phyloP scores from a whole-genome alignment of 2,797 vertebrate genomes.

The Sylvilagus floridanus region DNA sequence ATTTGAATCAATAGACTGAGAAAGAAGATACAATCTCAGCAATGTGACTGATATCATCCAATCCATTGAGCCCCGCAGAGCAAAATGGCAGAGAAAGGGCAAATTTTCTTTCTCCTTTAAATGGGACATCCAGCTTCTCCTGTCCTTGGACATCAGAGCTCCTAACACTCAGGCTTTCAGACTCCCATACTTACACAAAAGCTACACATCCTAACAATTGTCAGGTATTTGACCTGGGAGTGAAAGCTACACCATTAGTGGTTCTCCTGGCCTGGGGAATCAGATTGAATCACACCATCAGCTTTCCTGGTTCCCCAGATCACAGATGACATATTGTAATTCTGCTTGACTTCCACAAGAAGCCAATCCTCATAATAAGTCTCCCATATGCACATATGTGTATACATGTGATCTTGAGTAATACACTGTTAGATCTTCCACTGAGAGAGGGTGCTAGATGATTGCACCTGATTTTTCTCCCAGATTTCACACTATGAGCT shows the following conservation, averaged over 20 bases:
- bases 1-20: background rate
- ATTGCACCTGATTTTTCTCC: background rate
- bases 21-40: background rate
- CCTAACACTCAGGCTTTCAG: no score
- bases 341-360: background rate
- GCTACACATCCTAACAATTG: background rate
- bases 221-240: background rate
- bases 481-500: background rate
- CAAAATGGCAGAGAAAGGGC: background rate
- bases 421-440: background rate
- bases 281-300: background rate
- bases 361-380: background rate
- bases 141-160: no score
- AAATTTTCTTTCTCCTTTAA: background rate
- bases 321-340: background rate
- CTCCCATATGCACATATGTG: background rate
- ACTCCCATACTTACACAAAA: background rate
- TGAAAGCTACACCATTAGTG: background rate
- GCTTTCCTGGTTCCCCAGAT: background rate
- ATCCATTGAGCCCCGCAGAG: background rate
- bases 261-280: background rate
- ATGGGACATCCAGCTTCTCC: background rate
- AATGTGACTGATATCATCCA: background rate
- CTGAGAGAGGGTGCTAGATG: background rate
- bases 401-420: background rate